Evolutionary conservation across 1,140 invertebrate species (phyloP), one percentile per base, ranked within the genome.

Genomic region (Pseudomyrmex cubaensis): DNA sequence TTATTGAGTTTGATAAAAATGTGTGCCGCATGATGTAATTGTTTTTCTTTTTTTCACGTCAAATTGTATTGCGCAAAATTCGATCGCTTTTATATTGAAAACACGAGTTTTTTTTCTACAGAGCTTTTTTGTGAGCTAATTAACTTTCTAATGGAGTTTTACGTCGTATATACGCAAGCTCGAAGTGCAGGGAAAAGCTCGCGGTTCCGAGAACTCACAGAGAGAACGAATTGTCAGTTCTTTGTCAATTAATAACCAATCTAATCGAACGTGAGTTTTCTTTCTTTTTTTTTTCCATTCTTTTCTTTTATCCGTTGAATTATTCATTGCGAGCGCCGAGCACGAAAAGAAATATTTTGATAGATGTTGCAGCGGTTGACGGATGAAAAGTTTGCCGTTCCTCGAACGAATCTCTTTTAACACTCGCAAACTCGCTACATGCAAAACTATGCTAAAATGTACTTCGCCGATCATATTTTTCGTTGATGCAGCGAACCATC

Each of bases 61-160:
- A 78, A 56, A 57, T 69, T 48, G 54, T 64, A 54, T 25, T 20
- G 17, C 35, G 25, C 15, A 22, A 78, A 52, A 69, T 69, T 78
- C n/a, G 35, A 67, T 78, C 10, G 1, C 50, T 46, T 48, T 2
- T 46, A 22, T 44, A 20, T 12, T 59, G 12, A 4, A 12, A 50
- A 56, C 50, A 56, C 5, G 44, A 78, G 9, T 78, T 78, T 78
- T 78, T 52, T 57, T 22, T 48, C 4, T 2, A 13, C 9, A 13
- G 35, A 48, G n/a, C 10, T 57, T 57, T 57, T 57, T 59, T 22
- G 46, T 20, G 5, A 46, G 13, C 17, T 64, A 64, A 64, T 57
- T 64, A 44, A 76, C 61, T 25, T 61, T 13, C 54, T 56, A 46
- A 77, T 67, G 17, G 17, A 46, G 2, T 46, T 67, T 56, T 67